Evolutionary conservation across 2,888 invertebrate genomes (phyloP).

Genomic region (Helleia helle): DNA sequence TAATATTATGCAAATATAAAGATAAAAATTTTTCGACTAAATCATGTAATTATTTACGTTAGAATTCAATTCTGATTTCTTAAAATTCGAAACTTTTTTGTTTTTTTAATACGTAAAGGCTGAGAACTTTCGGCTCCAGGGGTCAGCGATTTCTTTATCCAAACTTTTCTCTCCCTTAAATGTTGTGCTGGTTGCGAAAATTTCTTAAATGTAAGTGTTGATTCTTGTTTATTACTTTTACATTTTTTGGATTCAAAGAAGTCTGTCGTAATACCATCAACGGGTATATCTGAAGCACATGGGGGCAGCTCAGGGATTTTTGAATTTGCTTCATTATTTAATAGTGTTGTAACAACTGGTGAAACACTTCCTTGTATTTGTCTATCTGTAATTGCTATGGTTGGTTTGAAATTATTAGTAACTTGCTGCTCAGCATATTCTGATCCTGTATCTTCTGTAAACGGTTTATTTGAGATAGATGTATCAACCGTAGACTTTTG

Average conservation of each 20-base stretch:
- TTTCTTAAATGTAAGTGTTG: background rate
- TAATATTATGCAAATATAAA: too few species aligned
- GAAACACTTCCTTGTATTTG: background rate
- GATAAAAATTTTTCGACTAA: too few species aligned
- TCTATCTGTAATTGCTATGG: too few species aligned
- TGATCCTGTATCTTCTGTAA: too few species aligned
- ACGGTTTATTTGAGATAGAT: background rate
- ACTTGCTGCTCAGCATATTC: too few species aligned
- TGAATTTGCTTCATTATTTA: background rate
- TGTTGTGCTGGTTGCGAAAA: background rate
- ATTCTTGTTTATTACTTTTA: background rate
- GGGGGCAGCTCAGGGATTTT: background rate
- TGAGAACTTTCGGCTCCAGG: background rate
- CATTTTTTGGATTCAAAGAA: background rate
- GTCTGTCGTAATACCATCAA: background rate
- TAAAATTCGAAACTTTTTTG: background rate
- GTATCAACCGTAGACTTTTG: too few species aligned
- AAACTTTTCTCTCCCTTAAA: background rate
- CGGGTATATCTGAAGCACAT: background rate
- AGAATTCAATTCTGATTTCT: background rate
- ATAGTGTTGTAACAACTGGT: background rate
- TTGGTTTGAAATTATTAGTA: too few species aligned
- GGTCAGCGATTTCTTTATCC: background rate
- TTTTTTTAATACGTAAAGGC: background rate
- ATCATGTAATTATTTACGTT: background rate